Conservation (phyloP, 2,888 invertebrate genomes). For the Sinhomidia bicolor region DNA sequence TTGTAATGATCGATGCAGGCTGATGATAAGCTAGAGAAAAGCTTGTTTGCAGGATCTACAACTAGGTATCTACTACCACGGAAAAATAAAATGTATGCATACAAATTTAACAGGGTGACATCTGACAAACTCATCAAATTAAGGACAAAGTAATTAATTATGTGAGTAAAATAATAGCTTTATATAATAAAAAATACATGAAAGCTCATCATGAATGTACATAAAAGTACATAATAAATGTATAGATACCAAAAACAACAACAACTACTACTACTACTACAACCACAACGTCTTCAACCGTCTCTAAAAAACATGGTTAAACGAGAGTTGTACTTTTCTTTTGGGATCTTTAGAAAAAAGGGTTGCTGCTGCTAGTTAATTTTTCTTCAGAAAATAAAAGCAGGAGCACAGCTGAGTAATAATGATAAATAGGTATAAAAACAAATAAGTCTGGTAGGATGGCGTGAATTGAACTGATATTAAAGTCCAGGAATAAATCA, state of each 20-base stretch:
- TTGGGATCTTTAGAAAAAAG: no score
- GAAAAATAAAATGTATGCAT: background rate
- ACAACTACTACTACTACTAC: no score
- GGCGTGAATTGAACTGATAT: slow-evolving; percentile 51
- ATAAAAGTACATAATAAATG: no score
- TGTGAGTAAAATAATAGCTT: slow-evolving; percentile 6
- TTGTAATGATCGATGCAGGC: slow-evolving; percentile 51
- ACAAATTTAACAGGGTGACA: slow-evolving; percentile 23
- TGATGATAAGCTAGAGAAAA: no score
- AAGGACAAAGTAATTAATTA: slow-evolving; percentile 54
- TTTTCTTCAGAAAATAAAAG: background rate
- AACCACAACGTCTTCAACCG: no score
- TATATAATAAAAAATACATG: background rate
- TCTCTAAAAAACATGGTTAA: no score
- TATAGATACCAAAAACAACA: no score
- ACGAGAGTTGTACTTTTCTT: no score
- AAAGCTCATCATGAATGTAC: no score
- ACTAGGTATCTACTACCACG: background rate
- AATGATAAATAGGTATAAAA: slow-evolving; percentile 42
- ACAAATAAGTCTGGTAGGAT: slow-evolving; percentile 17
- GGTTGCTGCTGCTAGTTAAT: no score
- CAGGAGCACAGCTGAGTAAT: background rate
- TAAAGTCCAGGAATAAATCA: slow-evolving; percentile 51
- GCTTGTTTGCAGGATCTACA: background rate
- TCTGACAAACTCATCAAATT: slow-evolving; percentile 58